phyloP scores from a whole-genome alignment of 1,140 invertebrate genomes.

The Bombus confusus region DNA sequence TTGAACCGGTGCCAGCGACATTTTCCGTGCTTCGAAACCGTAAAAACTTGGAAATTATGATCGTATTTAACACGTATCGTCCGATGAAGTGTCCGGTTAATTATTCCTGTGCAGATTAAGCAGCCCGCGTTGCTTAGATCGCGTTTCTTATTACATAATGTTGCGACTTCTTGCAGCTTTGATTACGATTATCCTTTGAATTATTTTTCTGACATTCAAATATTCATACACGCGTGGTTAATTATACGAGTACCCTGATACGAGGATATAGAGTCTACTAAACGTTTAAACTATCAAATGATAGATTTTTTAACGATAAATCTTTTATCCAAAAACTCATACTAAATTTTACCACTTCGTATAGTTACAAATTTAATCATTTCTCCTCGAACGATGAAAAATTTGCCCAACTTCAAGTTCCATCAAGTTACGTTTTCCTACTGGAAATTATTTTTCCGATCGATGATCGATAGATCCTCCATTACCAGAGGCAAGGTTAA shows the following conservation, averaged over 20 bases:
- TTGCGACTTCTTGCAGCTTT: not conserved
- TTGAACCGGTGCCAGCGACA: conserved; percentile 58
- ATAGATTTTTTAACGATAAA: not conserved
- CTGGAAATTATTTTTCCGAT: not conserved
- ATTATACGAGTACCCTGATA: too few relatives aligned
- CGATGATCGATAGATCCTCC: too few relatives aligned
- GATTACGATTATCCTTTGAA: too few relatives aligned
- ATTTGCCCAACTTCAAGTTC: not conserved
- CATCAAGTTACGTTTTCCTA: not conserved
- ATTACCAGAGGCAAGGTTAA: not conserved
- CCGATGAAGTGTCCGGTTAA: not conserved
- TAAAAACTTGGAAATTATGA: conserved; percentile 49
- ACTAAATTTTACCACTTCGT: too few relatives aligned
- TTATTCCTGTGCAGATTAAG: not conserved
- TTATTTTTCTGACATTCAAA: not conserved
- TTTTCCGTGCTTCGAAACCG: conserved; percentile 27
- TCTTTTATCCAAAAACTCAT: not conserved
- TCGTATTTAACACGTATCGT: conserved; percentile 26
- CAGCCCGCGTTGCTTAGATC: not conserved
- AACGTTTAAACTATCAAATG: not conserved
- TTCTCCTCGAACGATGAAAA: not conserved
- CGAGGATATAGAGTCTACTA: not conserved
- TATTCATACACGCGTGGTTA: not conserved
- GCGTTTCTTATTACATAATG: conserved; percentile 8
- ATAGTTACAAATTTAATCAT: not conserved